phyloP scores from a whole-genome alignment of 1,140 invertebrate genomes.

The Drosophila pachea region DNA sequence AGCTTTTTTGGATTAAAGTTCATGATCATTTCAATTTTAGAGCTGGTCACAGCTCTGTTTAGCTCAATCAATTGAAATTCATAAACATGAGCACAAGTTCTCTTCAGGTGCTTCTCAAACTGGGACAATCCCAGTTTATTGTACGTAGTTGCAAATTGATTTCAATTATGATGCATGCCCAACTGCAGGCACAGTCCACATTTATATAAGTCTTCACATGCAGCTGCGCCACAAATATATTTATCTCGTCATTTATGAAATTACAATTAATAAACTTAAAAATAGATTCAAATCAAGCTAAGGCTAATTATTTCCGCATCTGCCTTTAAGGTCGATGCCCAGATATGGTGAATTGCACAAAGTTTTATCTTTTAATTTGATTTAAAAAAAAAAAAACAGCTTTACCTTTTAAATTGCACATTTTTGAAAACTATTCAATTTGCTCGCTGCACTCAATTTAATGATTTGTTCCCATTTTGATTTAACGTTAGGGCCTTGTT shows the following conservation, averaged over 20 bases:
- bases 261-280: not conserved
- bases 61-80: constrained; percentile 23
- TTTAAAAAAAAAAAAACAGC: not conserved
- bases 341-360: not conserved
- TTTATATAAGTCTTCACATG: constrained; percentile 9
- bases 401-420: not conserved
- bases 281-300: not conserved
- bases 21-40: constrained; percentile 70
- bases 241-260: not conserved
- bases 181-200: not conserved
- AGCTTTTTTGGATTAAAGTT: constrained; percentile 50
- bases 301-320: constrained; percentile 1
- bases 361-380: constrained; percentile 9
- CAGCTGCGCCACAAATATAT: not conserved
- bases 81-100: constrained; percentile 2
- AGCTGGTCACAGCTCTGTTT: constrained; percentile 11
- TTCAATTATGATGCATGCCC: constrained; percentile 32
- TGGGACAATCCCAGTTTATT: constrained; percentile 25
- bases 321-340: not conserved
- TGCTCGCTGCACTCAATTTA: not conserved
- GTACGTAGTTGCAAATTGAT: constrained; percentile 26
- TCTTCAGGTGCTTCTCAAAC: constrained; percentile 52
- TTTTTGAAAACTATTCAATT: not conserved
- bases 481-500: constrained; percentile 2
- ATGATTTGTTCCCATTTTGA: not conserved